Evolutionary conservation across 2,797 vertebrate genomes (phyloP).

Genomic region (Thripadectes ignobilis): DNA sequence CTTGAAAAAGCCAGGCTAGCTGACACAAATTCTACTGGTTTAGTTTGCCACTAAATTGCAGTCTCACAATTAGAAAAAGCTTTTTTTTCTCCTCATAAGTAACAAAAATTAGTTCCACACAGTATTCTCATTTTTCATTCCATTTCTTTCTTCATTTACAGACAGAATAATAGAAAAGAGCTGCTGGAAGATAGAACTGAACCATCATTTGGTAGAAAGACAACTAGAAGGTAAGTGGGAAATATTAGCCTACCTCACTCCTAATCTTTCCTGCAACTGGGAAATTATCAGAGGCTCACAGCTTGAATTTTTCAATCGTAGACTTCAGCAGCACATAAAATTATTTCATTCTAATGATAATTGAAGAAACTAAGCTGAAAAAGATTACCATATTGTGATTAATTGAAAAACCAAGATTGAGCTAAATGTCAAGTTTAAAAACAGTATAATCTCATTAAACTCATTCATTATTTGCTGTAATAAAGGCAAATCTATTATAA

Average conservation of each 20-base stretch:
- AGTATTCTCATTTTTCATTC: neutral
- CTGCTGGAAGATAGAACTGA: neutral
- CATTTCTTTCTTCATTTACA: neutral
- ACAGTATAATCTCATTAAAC: slow-evolving; percentile 20
- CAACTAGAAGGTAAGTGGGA: neutral
- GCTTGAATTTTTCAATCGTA: neutral
- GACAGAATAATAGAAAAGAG: neutral
- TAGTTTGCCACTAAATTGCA: neutral
- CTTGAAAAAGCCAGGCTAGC: neutral
- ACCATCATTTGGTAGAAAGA: neutral
- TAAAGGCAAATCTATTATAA: neutral
- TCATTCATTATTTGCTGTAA: neutral
- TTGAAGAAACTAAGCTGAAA: neutral
- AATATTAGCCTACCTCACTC: neutral
- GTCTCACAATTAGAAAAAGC: neutral
- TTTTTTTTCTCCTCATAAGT: neutral
- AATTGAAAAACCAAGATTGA: slow-evolving; percentile 23
- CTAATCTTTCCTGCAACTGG: neutral
- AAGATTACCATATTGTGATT: neutral
- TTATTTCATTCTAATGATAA: slow-evolving; percentile 2
- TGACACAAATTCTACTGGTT: neutral
- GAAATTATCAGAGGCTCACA: neutral
- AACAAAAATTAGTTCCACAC: neutral
- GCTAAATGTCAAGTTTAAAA: slow-evolving; percentile 14
- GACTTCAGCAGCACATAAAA: neutral